phyloP scores from a whole-genome alignment of 2,113 vertebrate species.

The Porphyrio hochstetteri region DNA sequence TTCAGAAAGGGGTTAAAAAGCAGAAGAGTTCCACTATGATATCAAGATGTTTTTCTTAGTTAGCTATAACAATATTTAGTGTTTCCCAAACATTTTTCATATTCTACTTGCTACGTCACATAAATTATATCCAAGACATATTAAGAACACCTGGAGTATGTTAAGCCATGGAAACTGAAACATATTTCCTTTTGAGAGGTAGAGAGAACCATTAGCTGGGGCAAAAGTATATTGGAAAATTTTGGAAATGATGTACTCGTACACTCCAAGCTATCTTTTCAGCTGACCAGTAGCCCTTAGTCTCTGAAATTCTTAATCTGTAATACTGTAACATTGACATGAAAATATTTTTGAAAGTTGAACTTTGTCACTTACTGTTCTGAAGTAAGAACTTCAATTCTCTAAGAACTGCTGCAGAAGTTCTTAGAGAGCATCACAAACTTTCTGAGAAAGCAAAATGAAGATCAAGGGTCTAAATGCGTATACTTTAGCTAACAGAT shows the following conservation, averaged over 20 bases:
- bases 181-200: background rate
- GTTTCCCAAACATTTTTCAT: background rate
- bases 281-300: background rate
- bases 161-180: background rate
- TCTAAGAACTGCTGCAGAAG: background rate
- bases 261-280: background rate
- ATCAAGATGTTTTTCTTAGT: background rate
- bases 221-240: background rate
- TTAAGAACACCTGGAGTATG: background rate
- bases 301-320: background rate
- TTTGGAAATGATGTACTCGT: background rate
- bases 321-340: background rate
- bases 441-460: background rate
- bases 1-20: background rate
- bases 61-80: background rate
- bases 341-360: background rate
- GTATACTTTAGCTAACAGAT: background rate
- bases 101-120: background rate
- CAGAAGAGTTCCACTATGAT: background rate
- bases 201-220: background rate
- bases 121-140: background rate
- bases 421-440: background rate
- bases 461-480: background rate
- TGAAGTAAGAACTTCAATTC: too few species aligned
- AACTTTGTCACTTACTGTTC: background rate